Base-by-base conservation (phyloP, 35 echinoderm and acorn worm species). In the Lytechinus variegatus region DNA sequence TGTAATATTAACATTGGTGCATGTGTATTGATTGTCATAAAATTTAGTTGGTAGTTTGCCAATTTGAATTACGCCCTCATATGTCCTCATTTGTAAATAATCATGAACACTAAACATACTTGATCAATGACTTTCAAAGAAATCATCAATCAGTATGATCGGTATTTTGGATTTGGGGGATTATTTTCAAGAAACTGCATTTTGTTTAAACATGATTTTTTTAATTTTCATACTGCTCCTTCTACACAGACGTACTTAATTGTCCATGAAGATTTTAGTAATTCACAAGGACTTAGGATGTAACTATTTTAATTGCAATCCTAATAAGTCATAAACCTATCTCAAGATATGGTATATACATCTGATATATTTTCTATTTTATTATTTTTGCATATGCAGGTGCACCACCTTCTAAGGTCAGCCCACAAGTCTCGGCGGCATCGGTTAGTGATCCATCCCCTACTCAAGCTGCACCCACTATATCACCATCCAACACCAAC, bases 401-500 rank as follows among this genome's bases (percentile, higher is more conserved):
- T 54, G 52, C 44, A 9, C 10, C 87, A 52, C 87, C 87, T 52
- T 21, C 87, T 11, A 88, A 52, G 27, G 87, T 88, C 87, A 88
- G 87, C 27, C 87, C 87, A n/a, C 87, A 88, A 27, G 87, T 88
- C 44, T n/a, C 87, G 10, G 57, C 57, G 44, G 3, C 87, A 28
- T 11, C 87, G 87, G 27, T 52, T 27, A 88, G 87, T 88, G 87
- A 88, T 28, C 27, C 87, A 9, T 88, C 87, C 27, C 44, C 87
- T 14, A 88, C 88, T 90, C 52, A 79, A 72, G 16, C 87, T 29
- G 9, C 87, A 44, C 16, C 88, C 88, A 90, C 88, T 90, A 14
- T 54, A 54, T 90, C 88, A 9, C 88, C 88, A 90, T 54, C 88
- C 88, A 90, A 90, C 28, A 33, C 88, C 33, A 90, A 54, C 27